Evolutionary conservation across 2,797 vertebrate genomes (phyloP).

Genomic region (Dromococcyx pavoninus): DNA sequence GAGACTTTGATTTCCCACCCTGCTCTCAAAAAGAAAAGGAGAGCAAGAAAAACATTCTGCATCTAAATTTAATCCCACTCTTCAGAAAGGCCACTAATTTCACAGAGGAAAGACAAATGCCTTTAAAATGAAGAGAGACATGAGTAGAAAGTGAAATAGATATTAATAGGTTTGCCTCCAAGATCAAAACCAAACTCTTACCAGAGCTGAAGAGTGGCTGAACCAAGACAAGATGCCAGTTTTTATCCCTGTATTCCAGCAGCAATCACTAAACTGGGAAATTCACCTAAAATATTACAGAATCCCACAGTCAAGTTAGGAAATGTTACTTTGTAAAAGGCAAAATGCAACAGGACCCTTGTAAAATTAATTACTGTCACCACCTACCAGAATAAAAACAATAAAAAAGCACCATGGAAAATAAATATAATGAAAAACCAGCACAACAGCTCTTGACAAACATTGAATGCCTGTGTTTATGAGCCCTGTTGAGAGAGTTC

Average conservation of each 20-base stretch:
- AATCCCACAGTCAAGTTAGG: background rate
- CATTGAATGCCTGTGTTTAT: background rate
- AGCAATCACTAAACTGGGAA: background rate
- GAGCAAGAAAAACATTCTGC: background rate
- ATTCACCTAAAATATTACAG: background rate
- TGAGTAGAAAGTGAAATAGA: constrained; percentile 15
- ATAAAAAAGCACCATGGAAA: background rate
- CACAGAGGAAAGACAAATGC: constrained; percentile 22
- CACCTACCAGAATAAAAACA: background rate
- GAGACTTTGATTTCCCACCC: constrained; percentile 57
- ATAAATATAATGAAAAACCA: background rate
- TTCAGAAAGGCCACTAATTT: constrained; percentile 39
- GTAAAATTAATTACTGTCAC: background rate
- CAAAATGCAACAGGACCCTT: background rate
- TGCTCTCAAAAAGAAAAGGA: background rate
- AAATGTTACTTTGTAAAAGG: background rate
- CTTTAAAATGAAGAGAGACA: background rate
- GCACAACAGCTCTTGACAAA: background rate
- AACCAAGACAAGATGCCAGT: background rate
- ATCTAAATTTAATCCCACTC: constrained; percentile 25
- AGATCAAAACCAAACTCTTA: constrained; percentile 9
- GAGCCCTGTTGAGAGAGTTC: background rate
- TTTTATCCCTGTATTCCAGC: background rate
- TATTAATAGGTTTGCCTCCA: constrained; percentile 19
- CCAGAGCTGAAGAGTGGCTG: background rate